phyloP scores from a whole-genome alignment of 2,113 vertebrate genomes.

The Nipponia nippon region DNA sequence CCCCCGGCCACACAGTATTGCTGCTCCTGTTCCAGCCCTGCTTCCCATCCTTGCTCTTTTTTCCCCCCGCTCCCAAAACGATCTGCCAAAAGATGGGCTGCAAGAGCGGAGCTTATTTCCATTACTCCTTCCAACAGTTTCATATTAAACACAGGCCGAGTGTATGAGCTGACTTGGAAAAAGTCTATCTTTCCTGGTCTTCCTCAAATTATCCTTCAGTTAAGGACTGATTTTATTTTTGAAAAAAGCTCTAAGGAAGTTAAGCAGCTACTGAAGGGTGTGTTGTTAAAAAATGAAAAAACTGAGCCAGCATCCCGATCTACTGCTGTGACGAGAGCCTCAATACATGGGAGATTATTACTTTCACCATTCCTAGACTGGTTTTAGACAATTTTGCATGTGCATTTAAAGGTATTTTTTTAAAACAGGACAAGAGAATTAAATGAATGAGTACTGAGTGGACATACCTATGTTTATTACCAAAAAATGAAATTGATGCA shows the following conservation, averaged over 20 bases:
- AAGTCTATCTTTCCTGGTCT: not conserved
- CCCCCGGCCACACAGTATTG: not conserved
- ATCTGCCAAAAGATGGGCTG: too few species aligned
- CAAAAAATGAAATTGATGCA: constrained; percentile 58
- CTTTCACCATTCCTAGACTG: too few species aligned
- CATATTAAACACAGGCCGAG: too few species aligned
- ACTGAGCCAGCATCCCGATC: fast-evolving
- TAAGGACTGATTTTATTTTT: not conserved
- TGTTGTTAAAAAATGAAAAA: fast-evolving
- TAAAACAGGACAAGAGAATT: not conserved
- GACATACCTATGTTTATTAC: constrained; percentile 68
- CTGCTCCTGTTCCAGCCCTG: not conserved
- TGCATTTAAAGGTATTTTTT: not conserved
- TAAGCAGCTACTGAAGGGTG: fast-evolving
- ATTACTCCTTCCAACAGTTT: not conserved
- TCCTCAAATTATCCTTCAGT: too few species aligned
- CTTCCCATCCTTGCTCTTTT: not conserved
- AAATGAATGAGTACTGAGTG: not conserved
- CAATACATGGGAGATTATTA: fast-evolving
- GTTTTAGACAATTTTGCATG: fast-evolving
- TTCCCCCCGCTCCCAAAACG: too few species aligned
- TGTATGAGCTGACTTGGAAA: fast-evolving
- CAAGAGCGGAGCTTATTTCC: not conserved
- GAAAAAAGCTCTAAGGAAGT: not conserved
- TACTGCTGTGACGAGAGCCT: fast-evolving